Evolutionary conservation across 2,888 invertebrate genomes (phyloP).

Genomic region (Corbicula japonica): DNA sequence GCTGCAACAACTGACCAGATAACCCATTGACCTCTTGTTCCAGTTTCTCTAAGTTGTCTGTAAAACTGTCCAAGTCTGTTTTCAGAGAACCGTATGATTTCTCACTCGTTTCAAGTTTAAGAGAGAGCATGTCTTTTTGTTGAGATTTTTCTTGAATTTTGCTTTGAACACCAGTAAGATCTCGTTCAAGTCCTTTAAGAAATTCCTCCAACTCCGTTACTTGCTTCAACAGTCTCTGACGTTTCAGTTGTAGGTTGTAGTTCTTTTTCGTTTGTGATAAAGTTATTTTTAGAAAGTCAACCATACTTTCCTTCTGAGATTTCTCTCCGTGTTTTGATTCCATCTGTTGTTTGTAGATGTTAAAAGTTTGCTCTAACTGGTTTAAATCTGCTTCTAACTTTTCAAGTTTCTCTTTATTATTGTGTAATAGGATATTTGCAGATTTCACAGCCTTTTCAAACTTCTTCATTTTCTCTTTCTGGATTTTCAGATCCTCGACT

Average conservation of each 20-base stretch:
- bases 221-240: slow-evolving; percentile 80
- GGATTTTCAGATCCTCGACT: slow-evolving; percentile 76
- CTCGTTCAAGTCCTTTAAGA: slow-evolving; percentile 74
- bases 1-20: slow-evolving; percentile 78
- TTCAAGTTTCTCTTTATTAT: slow-evolving; percentile 80
- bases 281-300: slow-evolving; percentile 84
- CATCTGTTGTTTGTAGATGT: slow-evolving; percentile 74
- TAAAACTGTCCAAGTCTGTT: slow-evolving; percentile 80
- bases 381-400: slow-evolving; percentile 81
- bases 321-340: slow-evolving; percentile 78
- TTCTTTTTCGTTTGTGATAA: slow-evolving; percentile 84
- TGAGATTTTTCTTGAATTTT: slow-evolving; percentile 79
- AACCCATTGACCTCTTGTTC: slow-evolving; percentile 82
- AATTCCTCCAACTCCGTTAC: slow-evolving; percentile 80
- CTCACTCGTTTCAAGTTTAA: slow-evolving; percentile 78
- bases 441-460: slow-evolving; percentile 80
- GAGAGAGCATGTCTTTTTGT: slow-evolving; percentile 76
- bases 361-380: slow-evolving; percentile 78
- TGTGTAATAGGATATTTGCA: slow-evolving; percentile 79
- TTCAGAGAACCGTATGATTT: slow-evolving; percentile 78
- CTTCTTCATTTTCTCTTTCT: slow-evolving; percentile 81
- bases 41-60: slow-evolving; percentile 78
- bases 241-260: slow-evolving; percentile 83
- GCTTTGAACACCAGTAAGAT: slow-evolving; percentile 77
- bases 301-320: slow-evolving; percentile 84